Evolutionary conservation across 2,888 invertebrate genomes (phyloP), one percentile per base, ranked within the genome.

Genomic region (Pedicia rivosa): DNA sequence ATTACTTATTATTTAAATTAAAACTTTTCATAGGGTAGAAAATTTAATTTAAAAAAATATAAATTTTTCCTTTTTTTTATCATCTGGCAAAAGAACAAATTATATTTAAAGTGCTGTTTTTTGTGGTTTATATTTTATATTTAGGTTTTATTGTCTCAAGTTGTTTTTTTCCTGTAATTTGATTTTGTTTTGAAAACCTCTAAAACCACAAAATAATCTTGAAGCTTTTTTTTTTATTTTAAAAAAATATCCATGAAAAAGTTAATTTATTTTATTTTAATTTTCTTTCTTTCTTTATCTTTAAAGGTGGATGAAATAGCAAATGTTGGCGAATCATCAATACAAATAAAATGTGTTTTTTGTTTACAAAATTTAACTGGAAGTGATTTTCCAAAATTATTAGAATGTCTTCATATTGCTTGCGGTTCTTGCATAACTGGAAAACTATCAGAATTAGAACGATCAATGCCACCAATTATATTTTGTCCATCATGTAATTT

Each of bases 361-460:
- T 72, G 72, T 53, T 53, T 52, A 20, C 65, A 66, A 49, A 49
- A 60, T 29, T 59, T 78, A 35, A 63, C 64, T 27, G 56, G 63
- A 25, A 63, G 58, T 27, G 74, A 75, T 51, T 66, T 70, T 32
- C 84, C 88, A 24, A 86, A 84, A 63, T 67, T 90, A 41, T 65
- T 91, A 52, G 86, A 86, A 61, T 91, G 90, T 57, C 67, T 91
- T 46, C 90, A 91, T 59, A 80, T 86, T 36, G 75, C 81, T 41
- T 91, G 90, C 57, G 68, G 74, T 39, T 66, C 71, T 43, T 87
- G 87, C 62, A 64, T 86, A 48, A 70, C 68, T 46, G 68, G 71
- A 40, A 81, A 79, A 59, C 60, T 80, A 19, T 53, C 54, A 1
- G 62, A 61, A 42, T 39, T 58, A 31, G 61, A 60, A 46, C 56